These are phyloP conservation scores for Callospermophilus lateralis DNA, from an alignment of 2,113 vertebrate species.

Conservation along the genomic window DNA sequence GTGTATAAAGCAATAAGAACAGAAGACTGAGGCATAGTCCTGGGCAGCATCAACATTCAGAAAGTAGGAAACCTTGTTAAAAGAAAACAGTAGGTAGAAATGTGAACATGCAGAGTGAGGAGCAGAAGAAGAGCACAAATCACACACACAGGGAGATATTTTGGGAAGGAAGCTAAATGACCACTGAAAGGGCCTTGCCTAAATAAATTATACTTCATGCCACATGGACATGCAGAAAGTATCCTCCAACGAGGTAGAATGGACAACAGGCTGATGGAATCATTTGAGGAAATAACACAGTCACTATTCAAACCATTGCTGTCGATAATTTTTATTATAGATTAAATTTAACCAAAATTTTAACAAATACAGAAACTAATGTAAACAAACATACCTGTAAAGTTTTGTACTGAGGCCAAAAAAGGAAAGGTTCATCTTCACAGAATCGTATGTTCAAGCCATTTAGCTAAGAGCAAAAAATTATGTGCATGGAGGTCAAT, in stretches of 20 bases:
- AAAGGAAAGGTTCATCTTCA: neutral
- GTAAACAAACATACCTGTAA: neutral
- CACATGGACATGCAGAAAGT: neutral
- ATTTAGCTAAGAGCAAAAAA: neutral
- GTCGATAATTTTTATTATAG: neutral
- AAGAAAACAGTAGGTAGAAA: neutral
- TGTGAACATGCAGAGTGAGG: neutral
- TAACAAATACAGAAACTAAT: neutral
- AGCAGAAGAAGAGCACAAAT: neutral
- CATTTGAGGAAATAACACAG: slow-evolving; percentile 6
- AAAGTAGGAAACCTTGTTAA: neutral
- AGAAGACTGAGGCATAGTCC: neutral
- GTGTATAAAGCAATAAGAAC: neutral
- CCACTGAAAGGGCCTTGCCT: neutral
- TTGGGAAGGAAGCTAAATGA: neutral
- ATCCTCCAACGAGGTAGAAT: neutral
- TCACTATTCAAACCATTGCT: neutral
- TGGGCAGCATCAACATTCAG: neutral
- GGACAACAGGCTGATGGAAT: neutral
- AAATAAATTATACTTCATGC: neutral
- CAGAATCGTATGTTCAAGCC: neutral
- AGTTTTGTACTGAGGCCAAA: neutral
- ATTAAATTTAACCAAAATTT: neutral
- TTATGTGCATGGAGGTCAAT: neutral
- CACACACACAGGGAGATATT: neutral